Evolutionary conservation across 2,113 vertebrate species (phyloP), one percentile per base, ranked within the genome.

Genomic region (Neolamprologus kungweensis): DNA sequence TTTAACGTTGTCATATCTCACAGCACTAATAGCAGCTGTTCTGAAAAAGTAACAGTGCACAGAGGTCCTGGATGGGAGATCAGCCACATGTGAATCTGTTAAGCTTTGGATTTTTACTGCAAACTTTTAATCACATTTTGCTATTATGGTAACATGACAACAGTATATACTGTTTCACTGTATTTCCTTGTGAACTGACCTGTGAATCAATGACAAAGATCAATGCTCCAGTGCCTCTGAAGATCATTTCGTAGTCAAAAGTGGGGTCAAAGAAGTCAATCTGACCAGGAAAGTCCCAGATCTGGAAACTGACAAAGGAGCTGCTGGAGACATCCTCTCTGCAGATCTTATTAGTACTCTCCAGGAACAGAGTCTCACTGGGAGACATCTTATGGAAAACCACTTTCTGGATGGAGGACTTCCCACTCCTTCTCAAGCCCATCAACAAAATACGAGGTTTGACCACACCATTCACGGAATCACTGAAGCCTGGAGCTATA

Each of bases 381-480:
- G 98, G 98, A 88, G 98, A 99, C 98, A 99, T 99, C 94, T 99
- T 99, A 95, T 99, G 99, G 95, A 99, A 99, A 75, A 99, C 98
- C 94, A 99, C 98, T 95, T 99, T 99, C 96, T 99, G 98, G 92
- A 99, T 99, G 35, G 98, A 99, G 6, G 98, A 98, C 87, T 99
- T 99, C 47, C 98, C 98, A 7, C 98, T 98, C 91, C 97, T 97
- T 84, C 98, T 95, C 86, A 99, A 95, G 68, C 98, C 98, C 98
- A 99, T 99, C 28, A 99, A 96, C 87, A 99, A 94, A 88, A 99
- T 98, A 55, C 98, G 97, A n/a, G 98, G 98, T 92, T 98, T 98
- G 93, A 98, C 97, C 94, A 98, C 98, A 21, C 97, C 96, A 92
- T 95, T 97, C 95, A 98, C 97, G 50, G 97, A 96, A 73, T 99